Conservation (phyloP, 2,797 vertebrate genomes). For the Morelia viridis region DNA sequence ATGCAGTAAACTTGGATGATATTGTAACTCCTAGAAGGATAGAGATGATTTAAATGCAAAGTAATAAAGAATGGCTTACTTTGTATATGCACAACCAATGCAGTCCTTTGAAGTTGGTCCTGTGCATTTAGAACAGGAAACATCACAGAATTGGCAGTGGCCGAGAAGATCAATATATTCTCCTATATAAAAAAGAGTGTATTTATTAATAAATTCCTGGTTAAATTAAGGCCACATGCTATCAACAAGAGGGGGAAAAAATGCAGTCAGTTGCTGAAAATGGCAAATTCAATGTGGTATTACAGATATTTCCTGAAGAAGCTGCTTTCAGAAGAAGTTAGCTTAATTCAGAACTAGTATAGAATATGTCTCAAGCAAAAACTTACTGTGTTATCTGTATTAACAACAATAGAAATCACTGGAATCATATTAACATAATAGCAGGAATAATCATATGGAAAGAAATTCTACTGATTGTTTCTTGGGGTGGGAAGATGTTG, state of each 20-base stretch:
- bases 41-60: not conserved
- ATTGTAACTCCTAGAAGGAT: not conserved
- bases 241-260: not conserved
- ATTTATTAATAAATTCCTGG: slow-evolving; percentile 27
- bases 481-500: not conserved
- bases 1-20: no score
- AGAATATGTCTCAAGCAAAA: not conserved
- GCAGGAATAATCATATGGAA: not conserved
- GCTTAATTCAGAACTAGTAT: not conserved
- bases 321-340: not conserved
- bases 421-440: not conserved
- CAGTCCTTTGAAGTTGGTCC: slow-evolving; percentile 83
- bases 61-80: slow-evolving; percentile 67
- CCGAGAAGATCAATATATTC: slow-evolving; percentile 75
- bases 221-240: not conserved
- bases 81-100: slow-evolving; percentile 76
- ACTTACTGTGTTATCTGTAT: not conserved
- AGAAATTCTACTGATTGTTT: not conserved
- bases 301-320: slow-evolving; percentile 14
- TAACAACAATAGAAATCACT: not conserved
- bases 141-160: slow-evolving; percentile 79
- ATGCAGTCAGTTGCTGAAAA: not conserved
- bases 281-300: not conserved
- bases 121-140: slow-evolving; percentile 80
- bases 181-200: slow-evolving; percentile 71